Percentiles rank a stretch among this genome's conserved stretches.
Evolutionary conservation across 2,113 vertebrate species (phyloP).

Genomic region (Cheilinus undulatus): DNA sequence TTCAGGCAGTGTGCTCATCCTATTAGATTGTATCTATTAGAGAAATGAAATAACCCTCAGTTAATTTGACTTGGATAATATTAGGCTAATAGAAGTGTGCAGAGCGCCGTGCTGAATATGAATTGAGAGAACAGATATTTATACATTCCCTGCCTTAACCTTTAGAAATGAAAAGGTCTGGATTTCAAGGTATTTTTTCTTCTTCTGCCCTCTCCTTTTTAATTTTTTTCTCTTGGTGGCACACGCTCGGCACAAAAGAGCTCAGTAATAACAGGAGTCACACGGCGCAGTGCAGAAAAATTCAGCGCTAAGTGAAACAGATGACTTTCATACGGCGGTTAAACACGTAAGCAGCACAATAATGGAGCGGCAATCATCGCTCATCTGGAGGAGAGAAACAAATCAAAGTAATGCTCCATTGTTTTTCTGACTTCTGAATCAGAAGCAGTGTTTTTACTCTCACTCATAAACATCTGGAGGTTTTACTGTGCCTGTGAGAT

Average conservation of each 20-base stretch:
- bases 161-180: conserved; percentile 33
- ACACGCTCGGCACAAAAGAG: conserved; percentile 36
- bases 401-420: not conserved
- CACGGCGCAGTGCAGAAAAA: conserved; percentile 12
- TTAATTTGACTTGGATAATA: conserved; percentile 77
- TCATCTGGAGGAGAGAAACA: conserved; percentile 14
- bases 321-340: conserved; percentile 40
- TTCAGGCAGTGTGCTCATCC: conserved; percentile 49
- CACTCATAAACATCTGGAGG: not conserved
- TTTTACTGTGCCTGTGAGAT: not conserved
- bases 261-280: conserved; percentile 24
- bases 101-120: conserved; percentile 55
- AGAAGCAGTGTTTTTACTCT: conserved; percentile 14
- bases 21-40: conserved; percentile 67
- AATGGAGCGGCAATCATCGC: conserved; percentile 49
- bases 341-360: not conserved
- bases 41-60: conserved; percentile 70
- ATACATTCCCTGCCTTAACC: conserved; percentile 51
- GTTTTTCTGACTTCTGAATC: conserved; percentile 22
- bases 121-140: conserved; percentile 50
- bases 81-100: conserved; percentile 64
- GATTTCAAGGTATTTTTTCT: conserved; percentile 27
- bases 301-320: conserved; percentile 48
- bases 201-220: not conserved
- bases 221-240: conserved; percentile 22